phyloP scores from a whole-genome alignment of 2,888 invertebrate species.

The Cheilosia vulpina region DNA sequence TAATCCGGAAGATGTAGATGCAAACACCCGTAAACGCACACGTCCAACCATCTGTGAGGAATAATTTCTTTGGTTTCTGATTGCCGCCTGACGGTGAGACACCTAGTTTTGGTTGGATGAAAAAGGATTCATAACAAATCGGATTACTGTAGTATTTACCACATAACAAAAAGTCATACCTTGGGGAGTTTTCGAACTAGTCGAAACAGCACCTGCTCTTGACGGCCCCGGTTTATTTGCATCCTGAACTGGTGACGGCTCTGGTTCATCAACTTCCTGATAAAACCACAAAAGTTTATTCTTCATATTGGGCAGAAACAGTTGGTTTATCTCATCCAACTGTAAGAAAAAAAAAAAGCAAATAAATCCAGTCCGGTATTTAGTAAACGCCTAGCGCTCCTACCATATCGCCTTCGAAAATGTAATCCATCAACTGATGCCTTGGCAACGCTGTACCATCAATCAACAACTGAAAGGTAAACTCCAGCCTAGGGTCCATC shows the following conservation, averaged over 20 bases:
- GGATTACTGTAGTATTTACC: background rate
- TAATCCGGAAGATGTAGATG: constrained; percentile 93
- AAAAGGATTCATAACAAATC: constrained; percentile 9
- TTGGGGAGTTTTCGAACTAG: constrained; percentile 83
- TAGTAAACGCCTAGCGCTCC: constrained; percentile 41
- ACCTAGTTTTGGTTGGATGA: constrained; percentile 76
- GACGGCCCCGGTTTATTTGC: constrained; percentile 84
- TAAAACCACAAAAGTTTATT: constrained; percentile 95
- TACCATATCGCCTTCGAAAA: constrained; percentile 95
- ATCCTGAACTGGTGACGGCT: constrained; percentile 82
- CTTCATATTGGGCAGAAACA: constrained; percentile 93
- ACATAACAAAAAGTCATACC: constrained; percentile 76
- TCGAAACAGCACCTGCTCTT: constrained; percentile 84
- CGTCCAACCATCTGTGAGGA: constrained; percentile 93
- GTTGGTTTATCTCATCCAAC: constrained; percentile 94
- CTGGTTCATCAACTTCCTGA: constrained; percentile 91
- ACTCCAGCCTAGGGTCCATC: constrained; percentile 96
- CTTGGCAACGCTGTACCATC: constrained; percentile 92
- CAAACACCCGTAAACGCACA: constrained; percentile 92
- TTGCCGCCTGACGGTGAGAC: constrained; percentile 82
- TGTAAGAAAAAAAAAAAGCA: constrained; percentile 78
- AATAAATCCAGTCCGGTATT: background rate
- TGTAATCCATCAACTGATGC: constrained; percentile 95
- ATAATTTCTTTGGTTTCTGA: constrained; percentile 89
- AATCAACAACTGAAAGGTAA: constrained; percentile 93